A percentile compares a stretch with the other conserved stretches of the same genome.
Conservation (phyloP, 2,888 invertebrate genomes). For the Listrodromus nycthemerus region DNA sequence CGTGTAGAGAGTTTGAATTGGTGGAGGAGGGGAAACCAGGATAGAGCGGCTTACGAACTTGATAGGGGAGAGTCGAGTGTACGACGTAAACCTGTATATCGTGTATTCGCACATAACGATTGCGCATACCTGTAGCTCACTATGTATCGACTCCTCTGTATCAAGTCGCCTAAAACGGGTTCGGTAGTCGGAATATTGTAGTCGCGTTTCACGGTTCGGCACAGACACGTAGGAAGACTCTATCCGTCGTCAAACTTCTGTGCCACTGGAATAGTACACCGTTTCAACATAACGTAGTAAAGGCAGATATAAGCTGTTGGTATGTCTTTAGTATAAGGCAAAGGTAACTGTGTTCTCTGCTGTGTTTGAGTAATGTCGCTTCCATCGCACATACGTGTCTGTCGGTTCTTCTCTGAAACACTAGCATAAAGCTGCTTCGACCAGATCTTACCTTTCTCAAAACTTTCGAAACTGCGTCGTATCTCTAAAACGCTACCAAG, state of each 20-base stretch:
- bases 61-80: slow-evolving; percentile 61
- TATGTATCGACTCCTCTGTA: slow-evolving; percentile 43
- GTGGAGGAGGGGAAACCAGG: slow-evolving; percentile 24
- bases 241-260: slow-evolving; percentile 22
- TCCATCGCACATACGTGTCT: neutral
- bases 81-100: slow-evolving; percentile 67
- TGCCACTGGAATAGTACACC: neutral
- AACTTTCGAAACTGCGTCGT: slow-evolving; percentile 33
- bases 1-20: slow-evolving; percentile 15
- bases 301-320: neutral
- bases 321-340: neutral
- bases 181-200: neutral
- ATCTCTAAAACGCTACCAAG: neutral
- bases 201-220: neutral
- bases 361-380: neutral
- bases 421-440: slow-evolving; percentile 10
- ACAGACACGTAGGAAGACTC: slow-evolving; percentile 12
- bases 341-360: neutral
- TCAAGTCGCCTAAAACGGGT: slow-evolving; percentile 4
- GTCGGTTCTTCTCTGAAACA: slow-evolving; percentile 14
- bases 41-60: slow-evolving; percentile 39
- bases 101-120: slow-evolving; percentile 69
- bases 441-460: slow-evolving; percentile 11
- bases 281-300: neutral
- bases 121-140: slow-evolving; percentile 47